Evolutionary conservation across 2,797 vertebrate genomes (phyloP), one percentile per base, ranked within the genome.

Genomic region (Meda fulgida): DNA sequence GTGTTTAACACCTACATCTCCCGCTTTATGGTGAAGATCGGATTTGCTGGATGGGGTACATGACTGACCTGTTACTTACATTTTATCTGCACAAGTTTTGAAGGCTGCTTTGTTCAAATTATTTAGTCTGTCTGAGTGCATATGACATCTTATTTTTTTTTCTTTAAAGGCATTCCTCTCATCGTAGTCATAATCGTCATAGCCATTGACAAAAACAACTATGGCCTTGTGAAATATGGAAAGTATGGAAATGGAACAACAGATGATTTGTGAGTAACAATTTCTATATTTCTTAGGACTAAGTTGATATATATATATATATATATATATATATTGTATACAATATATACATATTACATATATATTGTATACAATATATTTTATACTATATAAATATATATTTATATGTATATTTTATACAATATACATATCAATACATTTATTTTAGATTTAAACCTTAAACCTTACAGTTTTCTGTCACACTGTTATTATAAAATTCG

Each of bases 11-110:
- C 92, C 80, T 96, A 99, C 34, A 89, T 99, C 53, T 93, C 95
- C 53, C 95, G 89, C 93, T 97, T 98, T 87, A 99, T 99, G 93
- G 91, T 99, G 81, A 99, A 97, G 93, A 97, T 98, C 86, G 97
- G 97, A n/a, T 19, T 97, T 66, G 88, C 95, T 34, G 98, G 97
- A 80, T 99, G 98, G 98, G 98, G 98, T 93, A 77, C 9, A 14
- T 7, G 7, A 53, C 18, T 46, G 21, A 31, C 34, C 26, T 29
- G 31, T 29, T 72, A 4, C 2, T 26, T 18, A 2, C 9, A 13
- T 38, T 36, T 40, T 4, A 40, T n/a, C 77, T 14, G 36, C 51
- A 16, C 18, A 19, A 71, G 51, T 81, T 63, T 21, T 46, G 18
- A 65, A 18, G 53, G 11, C 13, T 83, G 29, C 21, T 38, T 34